Evolutionary conservation across 1,140 invertebrate genomes (phyloP).

Genomic region (Cepaea nemoralis): DNA sequence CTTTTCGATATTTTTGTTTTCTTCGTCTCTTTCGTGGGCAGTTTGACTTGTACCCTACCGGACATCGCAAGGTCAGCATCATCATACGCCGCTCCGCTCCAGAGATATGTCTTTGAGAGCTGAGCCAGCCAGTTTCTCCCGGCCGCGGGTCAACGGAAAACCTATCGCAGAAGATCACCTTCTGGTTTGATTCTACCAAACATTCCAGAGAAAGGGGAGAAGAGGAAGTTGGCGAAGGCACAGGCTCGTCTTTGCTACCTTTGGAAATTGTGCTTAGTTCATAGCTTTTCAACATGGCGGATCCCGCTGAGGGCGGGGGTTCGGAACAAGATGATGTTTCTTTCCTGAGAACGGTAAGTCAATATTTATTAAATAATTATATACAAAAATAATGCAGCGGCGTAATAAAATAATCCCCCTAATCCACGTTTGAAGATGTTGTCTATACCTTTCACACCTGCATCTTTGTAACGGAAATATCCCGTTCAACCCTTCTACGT

Average conservation of each 20-base stretch:
- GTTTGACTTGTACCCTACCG: neutral
- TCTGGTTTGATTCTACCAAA: conserved; percentile 11
- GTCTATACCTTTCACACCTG: too few species aligned
- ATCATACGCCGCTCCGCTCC: neutral
- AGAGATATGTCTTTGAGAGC: conserved; percentile 1
- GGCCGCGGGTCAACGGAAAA: neutral
- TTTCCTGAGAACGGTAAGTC: conserved; percentile 62
- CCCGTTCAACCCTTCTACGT: too few species aligned
- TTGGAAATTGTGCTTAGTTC: neutral
- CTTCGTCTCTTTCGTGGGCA: conserved; percentile 16
- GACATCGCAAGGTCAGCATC: neutral
- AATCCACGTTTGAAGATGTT: too few species aligned
- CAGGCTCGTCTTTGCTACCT: conserved; percentile 9
- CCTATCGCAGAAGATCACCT: neutral
- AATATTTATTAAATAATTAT: neutral
- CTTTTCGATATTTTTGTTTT: conserved; percentile 16
- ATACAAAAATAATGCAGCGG: neutral
- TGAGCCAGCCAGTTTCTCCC: neutral
- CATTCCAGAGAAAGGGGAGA: neutral
- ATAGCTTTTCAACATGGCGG: conserved; percentile 53
- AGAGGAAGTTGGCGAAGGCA: neutral
- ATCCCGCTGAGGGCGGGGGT: conserved; percentile 55
- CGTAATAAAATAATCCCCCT: too few species aligned
- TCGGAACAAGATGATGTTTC: conserved; percentile 65
- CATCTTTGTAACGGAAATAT: too few species aligned